Conservation (phyloP, 2,113 vertebrate species). For the Hippocampus barbouri region DNA sequence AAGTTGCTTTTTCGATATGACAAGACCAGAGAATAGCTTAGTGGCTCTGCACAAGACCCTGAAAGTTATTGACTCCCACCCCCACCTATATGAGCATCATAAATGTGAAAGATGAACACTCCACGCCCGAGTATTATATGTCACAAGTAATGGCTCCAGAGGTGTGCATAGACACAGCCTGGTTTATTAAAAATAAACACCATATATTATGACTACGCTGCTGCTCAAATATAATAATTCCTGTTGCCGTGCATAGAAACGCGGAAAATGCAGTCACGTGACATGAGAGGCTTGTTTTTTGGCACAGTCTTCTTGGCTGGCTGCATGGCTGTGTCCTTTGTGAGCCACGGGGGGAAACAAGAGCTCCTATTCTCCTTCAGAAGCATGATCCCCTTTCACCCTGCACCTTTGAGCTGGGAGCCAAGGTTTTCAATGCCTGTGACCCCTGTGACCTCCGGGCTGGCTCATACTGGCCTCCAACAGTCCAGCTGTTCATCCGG, state of each 20-base stretch:
- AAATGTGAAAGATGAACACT: conserved; percentile 70
- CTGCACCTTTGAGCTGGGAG: conserved; percentile 66
- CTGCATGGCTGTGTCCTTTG: conserved; percentile 60
- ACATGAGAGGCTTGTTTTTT: conserved; percentile 59
- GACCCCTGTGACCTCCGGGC: conserved; percentile 62
- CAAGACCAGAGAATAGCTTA: conserved; percentile 53
- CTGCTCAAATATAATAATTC: conserved; percentile 62
- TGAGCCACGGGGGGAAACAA: conserved; percentile 61
- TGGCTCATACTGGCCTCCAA: conserved; percentile 56
- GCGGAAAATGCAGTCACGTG: conserved; percentile 56
- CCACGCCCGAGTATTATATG: conserved; percentile 51
- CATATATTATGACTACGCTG: conserved; percentile 55
- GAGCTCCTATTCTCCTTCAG: conserved; percentile 67
- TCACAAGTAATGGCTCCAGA: conserved; percentile 32
- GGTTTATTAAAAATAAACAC: conserved; percentile 69
- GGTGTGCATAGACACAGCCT: conserved; percentile 50
- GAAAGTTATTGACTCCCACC: conserved; percentile 69
- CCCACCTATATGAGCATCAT: conserved; percentile 64
- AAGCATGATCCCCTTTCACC: conserved; percentile 67
- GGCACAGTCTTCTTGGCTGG: conserved; percentile 45
- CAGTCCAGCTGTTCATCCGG: conserved; percentile 56
- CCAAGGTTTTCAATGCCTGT: conserved; percentile 66
- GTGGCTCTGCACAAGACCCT: conserved; percentile 53
- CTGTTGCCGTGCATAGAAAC: conserved; percentile 49
- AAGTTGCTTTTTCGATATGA: conserved; percentile 66